phyloP scores from a whole-genome alignment of 2,797 vertebrate genomes.

The Coregonus sp. region DNA sequence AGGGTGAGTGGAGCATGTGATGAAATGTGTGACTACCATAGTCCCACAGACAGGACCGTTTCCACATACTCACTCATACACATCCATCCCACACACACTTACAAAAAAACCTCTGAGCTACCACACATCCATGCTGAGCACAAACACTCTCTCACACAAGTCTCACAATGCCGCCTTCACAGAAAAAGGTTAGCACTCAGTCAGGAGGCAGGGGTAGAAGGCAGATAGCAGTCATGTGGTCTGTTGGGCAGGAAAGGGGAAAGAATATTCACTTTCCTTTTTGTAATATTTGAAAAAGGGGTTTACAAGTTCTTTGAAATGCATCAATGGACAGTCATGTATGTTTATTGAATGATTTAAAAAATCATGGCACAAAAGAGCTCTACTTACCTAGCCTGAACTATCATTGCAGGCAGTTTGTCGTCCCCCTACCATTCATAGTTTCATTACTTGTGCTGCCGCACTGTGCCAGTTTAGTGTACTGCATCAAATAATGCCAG shows the following conservation, averaged over 20 bases:
- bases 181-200: constrained; percentile 36
- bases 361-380: background rate
- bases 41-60: background rate
- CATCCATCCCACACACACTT: constrained; percentile 5
- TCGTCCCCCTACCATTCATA: background rate
- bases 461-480: background rate
- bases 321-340: too few species aligned
- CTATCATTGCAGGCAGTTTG: background rate
- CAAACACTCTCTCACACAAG: background rate
- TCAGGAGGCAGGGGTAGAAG: constrained; percentile 38
- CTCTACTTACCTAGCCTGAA: background rate
- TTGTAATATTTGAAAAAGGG: background rate
- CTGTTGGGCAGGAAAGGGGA: background rate
- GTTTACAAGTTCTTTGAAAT: too few species aligned
- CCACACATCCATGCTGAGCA: background rate
- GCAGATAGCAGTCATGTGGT: constrained; percentile 55
- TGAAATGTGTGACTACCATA: constrained; percentile 35
- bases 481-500: background rate
- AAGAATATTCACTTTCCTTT: background rate
- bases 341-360: background rate
- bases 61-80: constrained; percentile 15
- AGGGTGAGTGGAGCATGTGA: constrained; percentile 32
- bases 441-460: background rate
- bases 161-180: constrained; percentile 25
- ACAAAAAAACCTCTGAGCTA: background rate